These are phyloP conservation scores for Xylophagus ater DNA, from an alignment of 2,888 invertebrate genomes.

Conservation along the genomic window DNA sequence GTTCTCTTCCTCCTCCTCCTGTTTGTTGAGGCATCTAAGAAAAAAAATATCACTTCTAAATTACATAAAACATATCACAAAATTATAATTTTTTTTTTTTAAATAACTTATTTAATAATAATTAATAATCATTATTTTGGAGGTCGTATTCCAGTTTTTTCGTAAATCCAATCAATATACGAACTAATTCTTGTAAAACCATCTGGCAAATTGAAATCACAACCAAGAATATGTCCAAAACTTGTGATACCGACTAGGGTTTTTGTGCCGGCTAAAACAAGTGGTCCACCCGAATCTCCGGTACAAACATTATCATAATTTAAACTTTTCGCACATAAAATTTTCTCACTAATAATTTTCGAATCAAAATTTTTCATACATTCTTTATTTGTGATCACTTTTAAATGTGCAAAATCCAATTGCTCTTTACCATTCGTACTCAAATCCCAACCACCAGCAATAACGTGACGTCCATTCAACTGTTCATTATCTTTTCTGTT, in stretches of 20 bases:
- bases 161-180: constrained; percentile 34
- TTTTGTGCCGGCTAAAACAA: constrained; percentile 30
- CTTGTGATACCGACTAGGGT: constrained; percentile 35
- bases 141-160: constrained; percentile 33
- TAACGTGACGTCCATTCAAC: constrained; percentile 28
- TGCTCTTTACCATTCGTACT: too few species aligned
- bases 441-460: constrained; percentile 37
- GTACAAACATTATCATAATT: constrained; percentile 34
- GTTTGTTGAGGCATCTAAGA: too few species aligned
- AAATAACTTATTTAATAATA: too few species aligned
- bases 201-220: constrained; percentile 32
- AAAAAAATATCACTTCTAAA: too few species aligned
- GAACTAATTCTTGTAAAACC: constrained; percentile 35
- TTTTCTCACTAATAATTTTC: constrained; percentile 27
- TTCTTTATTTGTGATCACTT: constrained; percentile 31
- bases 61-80: too few species aligned
- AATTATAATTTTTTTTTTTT: too few species aligned
- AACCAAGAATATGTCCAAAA: constrained; percentile 33
- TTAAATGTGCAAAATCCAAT: constrained; percentile 35
- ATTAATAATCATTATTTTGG: too few species aligned
- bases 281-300: constrained; percentile 37
- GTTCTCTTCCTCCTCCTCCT: too few species aligned
- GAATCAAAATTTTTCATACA: constrained; percentile 30
- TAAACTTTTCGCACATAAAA: constrained; percentile 34
- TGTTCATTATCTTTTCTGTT: constrained; percentile 6